Conservation (phyloP, 2,797 vertebrate genomes). For the Ctenopoma multispine region DNA sequence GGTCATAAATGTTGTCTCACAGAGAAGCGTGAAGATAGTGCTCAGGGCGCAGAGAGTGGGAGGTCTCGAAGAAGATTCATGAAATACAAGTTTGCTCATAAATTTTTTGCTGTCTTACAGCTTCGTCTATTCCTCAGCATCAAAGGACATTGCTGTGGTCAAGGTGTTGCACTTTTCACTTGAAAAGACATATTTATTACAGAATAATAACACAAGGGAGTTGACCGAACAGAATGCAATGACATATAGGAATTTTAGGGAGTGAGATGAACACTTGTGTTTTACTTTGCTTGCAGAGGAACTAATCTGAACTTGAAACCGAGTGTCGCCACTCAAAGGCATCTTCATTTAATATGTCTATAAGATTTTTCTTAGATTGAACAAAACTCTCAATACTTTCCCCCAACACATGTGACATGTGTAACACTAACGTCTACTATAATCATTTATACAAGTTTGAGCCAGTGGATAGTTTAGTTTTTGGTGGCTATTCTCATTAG, state of each 20-base stretch:
- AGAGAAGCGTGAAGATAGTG: conserved; percentile 11
- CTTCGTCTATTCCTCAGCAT: conserved; percentile 17
- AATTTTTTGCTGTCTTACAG: conserved; percentile 33
- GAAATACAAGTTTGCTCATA: conserved; percentile 36
- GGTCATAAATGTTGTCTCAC: conserved; percentile 15
- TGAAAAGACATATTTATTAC: conserved; percentile 29
- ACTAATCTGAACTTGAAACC: conserved; percentile 22
- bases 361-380: not conserved
- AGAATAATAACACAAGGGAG: conserved; percentile 49
- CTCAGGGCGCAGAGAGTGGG: conserved; percentile 41
- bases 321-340: conserved; percentile 14
- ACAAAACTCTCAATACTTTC: not conserved
- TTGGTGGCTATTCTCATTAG: not conserved
- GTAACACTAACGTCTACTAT: not conserved
- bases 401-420: not conserved
- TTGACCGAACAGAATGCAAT: conserved; percentile 42
- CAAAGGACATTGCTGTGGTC: conserved; percentile 41
- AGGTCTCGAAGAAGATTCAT: conserved; percentile 57
- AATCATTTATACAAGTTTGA: not conserved
- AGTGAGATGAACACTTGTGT: conserved; percentile 34
- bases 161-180: conserved; percentile 42
- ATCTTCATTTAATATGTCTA: conserved; percentile 5
- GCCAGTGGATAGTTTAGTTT: not conserved
- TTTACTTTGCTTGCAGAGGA: conserved; percentile 38
- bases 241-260: conserved; percentile 64